These are phyloP conservation scores for Acanthurus tractus DNA, from an alignment of 2,797 vertebrate species.

Conservation along the genomic window DNA sequence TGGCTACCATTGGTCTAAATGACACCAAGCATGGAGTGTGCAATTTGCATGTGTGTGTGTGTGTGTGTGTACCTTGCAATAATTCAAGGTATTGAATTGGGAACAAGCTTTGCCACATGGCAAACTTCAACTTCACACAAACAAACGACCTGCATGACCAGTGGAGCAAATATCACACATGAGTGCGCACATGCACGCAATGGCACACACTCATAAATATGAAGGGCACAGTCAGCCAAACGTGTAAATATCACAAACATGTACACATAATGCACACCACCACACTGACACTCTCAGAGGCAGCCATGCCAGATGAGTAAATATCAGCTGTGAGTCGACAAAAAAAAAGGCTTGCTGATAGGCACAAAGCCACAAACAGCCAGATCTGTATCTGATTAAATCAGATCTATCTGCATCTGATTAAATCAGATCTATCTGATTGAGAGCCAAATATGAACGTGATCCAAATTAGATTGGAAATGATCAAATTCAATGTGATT, in stretches of 20 bases:
- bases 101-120: neutral
- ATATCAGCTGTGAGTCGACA: slow-evolving; percentile 31
- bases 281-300: neutral
- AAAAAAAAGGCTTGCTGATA: slow-evolving; percentile 6
- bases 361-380: slow-evolving; percentile 8
- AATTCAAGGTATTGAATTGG: slow-evolving; percentile 9
- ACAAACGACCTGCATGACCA: slow-evolving; percentile 28
- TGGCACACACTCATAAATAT: slow-evolving; percentile 29
- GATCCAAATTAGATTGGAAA: no score
- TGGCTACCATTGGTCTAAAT: neutral
- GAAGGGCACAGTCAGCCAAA: slow-evolving; percentile 41
- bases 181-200: neutral
- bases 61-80: neutral
- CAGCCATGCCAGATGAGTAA: slow-evolving; percentile 39
- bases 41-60: no score
- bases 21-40: neutral
- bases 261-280: slow-evolving; percentile 27
- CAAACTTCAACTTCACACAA: slow-evolving; percentile 16
- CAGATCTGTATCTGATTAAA: neutral
- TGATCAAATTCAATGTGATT: no score
- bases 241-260: slow-evolving; percentile 57
- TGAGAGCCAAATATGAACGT: no score
- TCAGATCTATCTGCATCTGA: neutral
- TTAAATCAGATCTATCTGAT: neutral
- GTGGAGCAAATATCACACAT: slow-evolving; percentile 50